Conservation (phyloP, 2,888 invertebrate species). For the Nesidiocoris tenuis region DNA sequence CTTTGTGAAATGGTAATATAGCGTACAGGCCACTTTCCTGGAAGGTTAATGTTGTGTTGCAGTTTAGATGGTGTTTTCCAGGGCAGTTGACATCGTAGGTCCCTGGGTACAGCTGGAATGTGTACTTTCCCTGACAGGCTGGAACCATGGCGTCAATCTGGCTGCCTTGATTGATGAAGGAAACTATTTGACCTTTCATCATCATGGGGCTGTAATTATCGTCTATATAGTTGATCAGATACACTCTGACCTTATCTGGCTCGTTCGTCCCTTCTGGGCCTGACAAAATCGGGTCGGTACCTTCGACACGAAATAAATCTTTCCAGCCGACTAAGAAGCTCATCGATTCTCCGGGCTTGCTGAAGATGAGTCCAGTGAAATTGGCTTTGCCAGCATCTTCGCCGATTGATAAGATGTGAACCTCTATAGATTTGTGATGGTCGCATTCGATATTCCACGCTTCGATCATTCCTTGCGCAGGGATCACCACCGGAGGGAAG, state of each 20-base stretch:
- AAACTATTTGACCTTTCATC: background rate
- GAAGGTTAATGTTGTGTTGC: background rate
- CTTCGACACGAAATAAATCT: background rate
- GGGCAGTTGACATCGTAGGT: background rate
- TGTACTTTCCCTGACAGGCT: background rate
- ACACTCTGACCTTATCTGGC: slow-evolving; percentile 10
- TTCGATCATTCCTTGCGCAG: background rate
- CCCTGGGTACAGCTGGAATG: slow-evolving; percentile 5
- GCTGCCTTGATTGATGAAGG: background rate
- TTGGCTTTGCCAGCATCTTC: background rate
- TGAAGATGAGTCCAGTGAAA: slow-evolving; percentile 5
- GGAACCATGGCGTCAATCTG: background rate
- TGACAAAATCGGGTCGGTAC: background rate
- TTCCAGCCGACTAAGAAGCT: slow-evolving; percentile 9
- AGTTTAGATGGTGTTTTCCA: background rate
- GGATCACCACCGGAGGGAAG: background rate
- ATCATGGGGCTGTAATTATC: background rate
- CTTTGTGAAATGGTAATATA: background rate
- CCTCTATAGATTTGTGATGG: background rate
- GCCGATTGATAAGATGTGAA: background rate
- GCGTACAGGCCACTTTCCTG: slow-evolving; percentile 11
- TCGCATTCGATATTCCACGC: slow-evolving; percentile 16
- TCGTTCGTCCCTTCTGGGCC: slow-evolving; percentile 25
- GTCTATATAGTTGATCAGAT: slow-evolving; percentile 20
- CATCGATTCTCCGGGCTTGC: slow-evolving; percentile 14